Evolutionary conservation across 2,797 vertebrate species (phyloP).

Genomic region (Otolemur crassicaudatus): DNA sequence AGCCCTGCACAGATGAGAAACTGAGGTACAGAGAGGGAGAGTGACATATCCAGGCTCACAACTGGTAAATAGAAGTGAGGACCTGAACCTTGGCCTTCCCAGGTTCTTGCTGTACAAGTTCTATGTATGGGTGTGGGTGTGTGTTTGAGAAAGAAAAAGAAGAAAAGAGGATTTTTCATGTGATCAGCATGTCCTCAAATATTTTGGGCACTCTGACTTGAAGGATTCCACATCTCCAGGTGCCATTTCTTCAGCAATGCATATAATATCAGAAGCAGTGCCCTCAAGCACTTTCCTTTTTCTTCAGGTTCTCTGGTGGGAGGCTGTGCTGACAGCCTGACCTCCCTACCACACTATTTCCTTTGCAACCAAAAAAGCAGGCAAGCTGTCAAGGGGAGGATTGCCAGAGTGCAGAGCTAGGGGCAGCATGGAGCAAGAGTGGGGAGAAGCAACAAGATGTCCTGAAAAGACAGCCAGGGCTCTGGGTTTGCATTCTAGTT

Average conservation of each 20-base stretch:
- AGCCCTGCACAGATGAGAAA: conserved; percentile 2
- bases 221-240: neutral
- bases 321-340: conserved; percentile 43
- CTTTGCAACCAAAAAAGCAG: conserved; percentile 58
- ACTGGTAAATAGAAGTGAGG: neutral
- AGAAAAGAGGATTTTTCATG: neutral
- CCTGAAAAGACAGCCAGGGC: conserved; percentile 14
- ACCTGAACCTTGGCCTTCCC: neutral
- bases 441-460: neutral
- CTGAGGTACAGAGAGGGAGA: conserved; percentile 7
- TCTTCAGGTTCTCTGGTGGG: conserved; percentile 44
- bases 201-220: conserved; percentile 8
- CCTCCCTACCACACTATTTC: conserved; percentile 60
- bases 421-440: neutral
- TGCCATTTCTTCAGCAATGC: conserved; percentile 15
- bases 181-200: neutral
- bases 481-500: conserved; percentile 3
- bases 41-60: neutral
- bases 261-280: neutral
- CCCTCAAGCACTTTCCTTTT: conserved; percentile 3
- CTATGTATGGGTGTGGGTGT: neutral
- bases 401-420: neutral
- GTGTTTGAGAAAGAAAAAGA: neutral
- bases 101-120: neutral
- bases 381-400: neutral